phyloP scores from a whole-genome alignment of 2,113 vertebrate genomes.

The Zosterops pallidus region DNA sequence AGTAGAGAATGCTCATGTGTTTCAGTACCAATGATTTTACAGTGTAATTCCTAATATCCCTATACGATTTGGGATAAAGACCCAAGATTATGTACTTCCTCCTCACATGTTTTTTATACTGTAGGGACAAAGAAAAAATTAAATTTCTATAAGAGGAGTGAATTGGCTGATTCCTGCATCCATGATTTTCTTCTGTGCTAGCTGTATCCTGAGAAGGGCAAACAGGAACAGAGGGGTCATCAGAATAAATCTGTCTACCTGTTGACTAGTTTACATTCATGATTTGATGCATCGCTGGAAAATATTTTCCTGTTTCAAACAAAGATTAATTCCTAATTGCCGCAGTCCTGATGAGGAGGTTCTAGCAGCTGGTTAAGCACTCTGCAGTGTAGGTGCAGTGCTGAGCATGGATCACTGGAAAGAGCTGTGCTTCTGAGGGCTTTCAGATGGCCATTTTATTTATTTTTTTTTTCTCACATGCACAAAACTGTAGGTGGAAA shows the following conservation, averaged over 20 bases:
- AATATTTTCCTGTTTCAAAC: conserved; percentile 57
- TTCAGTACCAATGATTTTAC: background rate
- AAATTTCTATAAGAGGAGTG: background rate
- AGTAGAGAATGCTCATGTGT: background rate
- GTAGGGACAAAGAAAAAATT: background rate
- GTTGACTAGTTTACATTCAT: conserved; percentile 3
- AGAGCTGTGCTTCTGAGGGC: background rate
- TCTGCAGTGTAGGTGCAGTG: background rate
- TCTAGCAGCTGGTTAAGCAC: conserved; percentile 35
- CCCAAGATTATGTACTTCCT: background rate
- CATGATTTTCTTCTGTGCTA: background rate
- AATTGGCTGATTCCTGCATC: background rate
- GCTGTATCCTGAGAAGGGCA: conserved; percentile 11
- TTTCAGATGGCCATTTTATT: background rate
- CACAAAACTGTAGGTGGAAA: background rate
- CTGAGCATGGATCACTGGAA: background rate
- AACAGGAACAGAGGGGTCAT: conserved; percentile 4
- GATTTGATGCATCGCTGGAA: conserved; percentile 7
- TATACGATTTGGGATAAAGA: background rate
- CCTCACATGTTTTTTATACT: background rate
- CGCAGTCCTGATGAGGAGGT: background rate
- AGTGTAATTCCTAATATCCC: background rate
- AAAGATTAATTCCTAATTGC: conserved; percentile 54
- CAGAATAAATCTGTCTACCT: conserved; percentile 36
- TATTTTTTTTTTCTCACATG: background rate